Conservation (phyloP, 1,140 invertebrate genomes). For the Drosophila auraria region DNA sequence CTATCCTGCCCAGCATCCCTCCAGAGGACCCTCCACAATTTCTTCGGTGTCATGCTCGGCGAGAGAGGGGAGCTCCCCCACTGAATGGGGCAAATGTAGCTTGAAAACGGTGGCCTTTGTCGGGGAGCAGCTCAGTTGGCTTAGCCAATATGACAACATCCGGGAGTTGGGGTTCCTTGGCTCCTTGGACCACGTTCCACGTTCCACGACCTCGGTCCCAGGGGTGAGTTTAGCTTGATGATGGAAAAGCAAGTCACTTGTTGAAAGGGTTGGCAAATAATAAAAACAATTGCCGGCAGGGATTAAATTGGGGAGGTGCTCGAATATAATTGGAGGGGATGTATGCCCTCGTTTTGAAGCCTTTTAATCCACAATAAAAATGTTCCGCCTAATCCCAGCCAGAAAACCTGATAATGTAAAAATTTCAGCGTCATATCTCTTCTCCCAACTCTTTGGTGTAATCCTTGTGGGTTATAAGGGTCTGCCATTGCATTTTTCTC, state of each 20-base stretch:
- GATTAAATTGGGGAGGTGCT: constrained; percentile 31
- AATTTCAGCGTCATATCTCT: constrained; percentile 17
- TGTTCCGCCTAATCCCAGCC: neutral
- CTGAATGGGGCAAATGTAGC: constrained; percentile 72
- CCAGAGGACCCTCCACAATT: constrained; percentile 44
- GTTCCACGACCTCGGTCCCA: constrained; percentile 22
- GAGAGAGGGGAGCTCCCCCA: neutral
- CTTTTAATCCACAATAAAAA: neutral
- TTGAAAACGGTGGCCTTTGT: constrained; percentile 74
- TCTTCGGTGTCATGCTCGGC: constrained; percentile 67
- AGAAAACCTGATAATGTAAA: neutral
- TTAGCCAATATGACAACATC: constrained; percentile 71
- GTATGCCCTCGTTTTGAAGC: neutral
- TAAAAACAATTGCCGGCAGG: constrained; percentile 44
- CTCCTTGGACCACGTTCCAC: neutral
- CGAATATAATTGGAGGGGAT: constrained; percentile 32
- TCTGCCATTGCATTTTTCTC: constrained; percentile 11
- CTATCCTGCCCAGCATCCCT: constrained; percentile 3
- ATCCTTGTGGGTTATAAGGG: neutral
- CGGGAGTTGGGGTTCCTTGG: constrained; percentile 4
- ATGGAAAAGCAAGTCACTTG: constrained; percentile 68
- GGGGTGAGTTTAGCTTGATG: constrained; percentile 44
- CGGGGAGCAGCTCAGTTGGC: constrained; percentile 63
- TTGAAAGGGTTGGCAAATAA: constrained; percentile 63
- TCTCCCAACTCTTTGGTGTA: neutral